Conservation (phyloP, 2,797 vertebrate species). For the Parauchenoglanis ngamensis region DNA sequence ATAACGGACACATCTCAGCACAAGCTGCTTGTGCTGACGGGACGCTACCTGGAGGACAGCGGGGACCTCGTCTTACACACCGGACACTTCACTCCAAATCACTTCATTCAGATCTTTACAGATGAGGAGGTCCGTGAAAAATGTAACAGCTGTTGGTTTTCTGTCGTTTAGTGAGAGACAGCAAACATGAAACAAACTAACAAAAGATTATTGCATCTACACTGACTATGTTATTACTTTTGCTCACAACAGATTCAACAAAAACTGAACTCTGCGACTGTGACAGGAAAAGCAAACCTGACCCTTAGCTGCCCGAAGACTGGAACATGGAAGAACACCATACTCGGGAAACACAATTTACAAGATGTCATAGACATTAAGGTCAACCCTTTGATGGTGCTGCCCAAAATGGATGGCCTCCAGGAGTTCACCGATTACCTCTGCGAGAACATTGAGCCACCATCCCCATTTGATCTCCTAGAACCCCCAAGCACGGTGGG, state of each 20-base stretch:
- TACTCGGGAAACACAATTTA: slow-evolving; percentile 71
- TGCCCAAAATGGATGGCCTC: slow-evolving; percentile 75
- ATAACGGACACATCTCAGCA: slow-evolving; percentile 82
- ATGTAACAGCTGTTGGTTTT: neutral
- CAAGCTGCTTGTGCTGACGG: slow-evolving; percentile 88
- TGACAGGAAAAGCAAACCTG: slow-evolving; percentile 72
- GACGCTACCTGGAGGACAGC: slow-evolving; percentile 85
- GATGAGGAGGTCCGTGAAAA: slow-evolving; percentile 80
- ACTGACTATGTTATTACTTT: neutral
- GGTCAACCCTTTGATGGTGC: slow-evolving; percentile 72
- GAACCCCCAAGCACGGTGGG: slow-evolving; percentile 81
- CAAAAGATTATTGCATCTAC: neutral
- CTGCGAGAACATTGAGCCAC: slow-evolving; percentile 75
- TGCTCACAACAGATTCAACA: slow-evolving; percentile 73
- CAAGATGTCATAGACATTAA: slow-evolving; percentile 75
- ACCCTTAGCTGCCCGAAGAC: slow-evolving; percentile 86
- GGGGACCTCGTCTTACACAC: slow-evolving; percentile 88
- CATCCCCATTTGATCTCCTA: slow-evolving; percentile 80
- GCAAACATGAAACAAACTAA: neutral
- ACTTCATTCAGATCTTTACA: slow-evolving; percentile 85
- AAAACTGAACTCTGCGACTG: slow-evolving; percentile 70
- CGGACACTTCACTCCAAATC: slow-evolving; percentile 83
- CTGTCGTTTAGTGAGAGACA: neutral
- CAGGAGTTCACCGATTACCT: slow-evolving; percentile 80
- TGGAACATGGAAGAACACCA: slow-evolving; percentile 80